Evolutionary conservation across 2,888 invertebrate species (phyloP), one percentile per base, ranked within the genome.

Genomic region (Julus scanicus): DNA sequence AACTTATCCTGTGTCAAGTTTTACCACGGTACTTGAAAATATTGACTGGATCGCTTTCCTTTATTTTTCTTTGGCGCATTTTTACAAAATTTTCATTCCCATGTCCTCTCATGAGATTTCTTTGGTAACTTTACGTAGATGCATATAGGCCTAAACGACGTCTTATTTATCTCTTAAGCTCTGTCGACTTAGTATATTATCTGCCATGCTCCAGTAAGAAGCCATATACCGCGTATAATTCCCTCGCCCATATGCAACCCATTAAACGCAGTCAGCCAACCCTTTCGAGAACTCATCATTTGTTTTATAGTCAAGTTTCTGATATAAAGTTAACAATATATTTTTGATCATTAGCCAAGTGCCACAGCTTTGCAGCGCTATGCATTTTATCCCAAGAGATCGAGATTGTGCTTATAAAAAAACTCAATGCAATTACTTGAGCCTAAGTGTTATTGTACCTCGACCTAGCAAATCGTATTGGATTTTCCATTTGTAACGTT

Each of bases 281-380:
- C 71, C 71, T 71, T 71, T 20, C 71, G 71, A 71, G 71, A 71
- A 71, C 71, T 71, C 71, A 71, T 71, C 71, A 71, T 71, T 71
- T 71, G 20, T 71, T 71, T 71, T 71, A 71, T 71, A 71, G 71
- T 71, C 29, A 29, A 29, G 29, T 29, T 71, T 71, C 71, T 29
- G 71, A 71, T 71, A 29, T 29, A 71, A 17, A 71, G 29, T 71
- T 71, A 71, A 71, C 71, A 20, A 20, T 71, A 29, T 20, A 71
- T n/a, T 71, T 71, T 71, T 71, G 71, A 71, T 71, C 20, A 29
- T 71, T 71, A 71, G 71, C 29, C 71, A 29, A 71, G 71, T 71
- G 71, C 9, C 71, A 71, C 71, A 5, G 5, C 29, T 71, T 29
- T 71, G 71, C 71, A 29, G 71, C 9, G 29, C 71, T n/a, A 29